These are phyloP conservation scores for Agonopterix subpropinquella DNA, from an alignment of 2,888 invertebrate species.

Conservation along the genomic window DNA sequence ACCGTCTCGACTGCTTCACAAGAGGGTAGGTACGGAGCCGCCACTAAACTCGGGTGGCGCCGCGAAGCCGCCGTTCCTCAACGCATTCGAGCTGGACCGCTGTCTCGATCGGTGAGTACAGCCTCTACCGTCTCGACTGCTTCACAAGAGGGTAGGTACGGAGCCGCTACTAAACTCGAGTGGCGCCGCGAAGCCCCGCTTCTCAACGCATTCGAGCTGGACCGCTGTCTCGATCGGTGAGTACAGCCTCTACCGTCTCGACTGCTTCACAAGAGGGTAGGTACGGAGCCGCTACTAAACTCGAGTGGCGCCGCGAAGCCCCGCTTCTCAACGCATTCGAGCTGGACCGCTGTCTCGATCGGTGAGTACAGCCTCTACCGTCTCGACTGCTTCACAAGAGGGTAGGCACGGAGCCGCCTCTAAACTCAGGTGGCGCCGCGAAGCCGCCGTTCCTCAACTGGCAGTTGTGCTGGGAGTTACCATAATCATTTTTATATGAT, in stretches of 20 bases:
- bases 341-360: conserved; percentile 75
- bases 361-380: conserved; percentile 37
- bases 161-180: conserved; percentile 71
- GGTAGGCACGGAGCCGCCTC: conserved; percentile 68
- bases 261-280: conserved; percentile 12
- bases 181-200: conserved; percentile 73
- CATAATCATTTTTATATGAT: too few relatives aligned
- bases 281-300: conserved; percentile 72
- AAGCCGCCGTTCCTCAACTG: conserved; percentile 70
- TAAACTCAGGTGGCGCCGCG: conserved; percentile 68
- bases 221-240: conserved; percentile 74
- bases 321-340: conserved; percentile 73
- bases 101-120: conserved; percentile 68
- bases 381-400: not conserved
- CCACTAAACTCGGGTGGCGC: conserved; percentile 70
- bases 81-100: conserved; percentile 76
- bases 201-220: conserved; percentile 74
- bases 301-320: conserved; percentile 71
- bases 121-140: not conserved
- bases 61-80: conserved; percentile 71
- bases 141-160: conserved; percentile 36
- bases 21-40: conserved; percentile 59
- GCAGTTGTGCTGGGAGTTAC: conserved; percentile 64
- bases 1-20: not conserved
- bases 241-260: conserved; percentile 4